These are phyloP conservation scores for Crotalus tigris DNA, from an alignment of 2,113 vertebrate species.

Conservation along the genomic window DNA sequence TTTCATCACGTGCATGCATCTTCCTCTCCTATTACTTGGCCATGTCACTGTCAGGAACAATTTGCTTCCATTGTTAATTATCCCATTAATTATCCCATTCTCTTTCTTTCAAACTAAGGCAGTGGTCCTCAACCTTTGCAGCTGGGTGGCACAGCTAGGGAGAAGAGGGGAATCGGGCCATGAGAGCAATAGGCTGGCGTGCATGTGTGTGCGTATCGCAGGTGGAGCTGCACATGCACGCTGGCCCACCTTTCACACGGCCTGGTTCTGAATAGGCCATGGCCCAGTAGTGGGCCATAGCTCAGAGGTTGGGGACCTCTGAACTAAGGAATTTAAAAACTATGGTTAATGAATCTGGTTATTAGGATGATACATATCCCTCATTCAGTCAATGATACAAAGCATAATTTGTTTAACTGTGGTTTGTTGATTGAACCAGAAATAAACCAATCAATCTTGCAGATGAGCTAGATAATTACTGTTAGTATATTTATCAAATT, in stretches of 20 bases:
- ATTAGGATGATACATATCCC: not conserved
- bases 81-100: not conserved
- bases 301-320: not conserved
- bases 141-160: not conserved
- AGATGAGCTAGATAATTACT: not conserved
- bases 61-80: not conserved
- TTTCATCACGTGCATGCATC: not conserved
- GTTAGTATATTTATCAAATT: not conserved
- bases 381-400: not conserved
- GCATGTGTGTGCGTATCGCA: not conserved
- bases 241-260: fast-evolving
- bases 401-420: not conserved
- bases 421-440: not conserved
- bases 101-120: not conserved
- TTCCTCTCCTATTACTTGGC: not conserved
- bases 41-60: not conserved
- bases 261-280: not conserved
- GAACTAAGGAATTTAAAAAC: not conserved
- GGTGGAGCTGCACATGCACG: not conserved
- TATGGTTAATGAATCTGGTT: not conserved
- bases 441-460: not conserved
- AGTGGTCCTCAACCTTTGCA: not conserved
- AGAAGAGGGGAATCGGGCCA: not conserved
- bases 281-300: not conserved
- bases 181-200: not conserved